phyloP scores from a whole-genome alignment of 2,113 vertebrate species.

The Emydocephalus ijimae region DNA sequence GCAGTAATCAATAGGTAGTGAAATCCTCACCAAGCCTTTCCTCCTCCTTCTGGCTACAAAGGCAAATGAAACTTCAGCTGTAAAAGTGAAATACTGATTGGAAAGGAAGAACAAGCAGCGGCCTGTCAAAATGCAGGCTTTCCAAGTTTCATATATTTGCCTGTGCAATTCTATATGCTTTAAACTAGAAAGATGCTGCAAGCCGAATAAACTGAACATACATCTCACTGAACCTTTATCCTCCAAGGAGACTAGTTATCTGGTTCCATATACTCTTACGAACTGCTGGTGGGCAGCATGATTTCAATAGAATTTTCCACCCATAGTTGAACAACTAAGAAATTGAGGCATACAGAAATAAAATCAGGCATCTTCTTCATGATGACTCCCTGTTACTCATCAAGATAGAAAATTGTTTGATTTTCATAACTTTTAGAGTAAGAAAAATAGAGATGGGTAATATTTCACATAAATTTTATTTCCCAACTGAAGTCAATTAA shows the following conservation, averaged over 20 bases:
- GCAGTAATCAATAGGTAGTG: slow-evolving; percentile 28
- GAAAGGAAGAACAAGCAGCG: not conserved
- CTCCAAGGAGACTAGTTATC: not conserved
- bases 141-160: not conserved
- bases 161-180: not conserved
- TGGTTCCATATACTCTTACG: not conserved
- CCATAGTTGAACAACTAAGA: not conserved
- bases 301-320: not conserved
- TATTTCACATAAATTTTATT: not conserved
- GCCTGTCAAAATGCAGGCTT: not conserved
- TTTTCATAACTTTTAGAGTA: not conserved
- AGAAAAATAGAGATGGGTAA: not conserved
- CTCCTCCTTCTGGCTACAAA: slow-evolving; percentile 22
- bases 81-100: not conserved
- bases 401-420: not conserved
- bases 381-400: too few relatives aligned
- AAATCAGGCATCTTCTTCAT: not conserved
- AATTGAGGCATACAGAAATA: not conserved
- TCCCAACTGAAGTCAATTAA: not conserved
- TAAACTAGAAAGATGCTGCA: not conserved
- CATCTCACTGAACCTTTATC: not conserved
- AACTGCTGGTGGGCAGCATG: not conserved
- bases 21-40: slow-evolving; percentile 2
- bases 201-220: not conserved
- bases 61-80: slow-evolving; percentile 19